Evolutionary conservation across 30 jellyfish, hydroid and myxozoan species (phyloP).

Genomic region (Mastigias papua): DNA sequence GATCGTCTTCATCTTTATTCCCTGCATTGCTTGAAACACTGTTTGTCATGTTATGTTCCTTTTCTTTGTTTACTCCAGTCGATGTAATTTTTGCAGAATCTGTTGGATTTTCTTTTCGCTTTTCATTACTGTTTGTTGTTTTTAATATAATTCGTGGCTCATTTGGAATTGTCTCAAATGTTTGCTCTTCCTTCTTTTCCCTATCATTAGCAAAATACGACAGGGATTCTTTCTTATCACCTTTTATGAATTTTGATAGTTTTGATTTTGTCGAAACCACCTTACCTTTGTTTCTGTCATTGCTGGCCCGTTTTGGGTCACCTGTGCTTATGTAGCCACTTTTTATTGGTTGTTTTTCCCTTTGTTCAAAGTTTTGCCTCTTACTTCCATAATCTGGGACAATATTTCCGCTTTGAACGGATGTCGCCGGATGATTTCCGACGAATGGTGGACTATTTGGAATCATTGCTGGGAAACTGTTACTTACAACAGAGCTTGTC

Average conservation of each 20-base stretch:
- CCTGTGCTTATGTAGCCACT: conserved; percentile 37
- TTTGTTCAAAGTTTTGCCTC: conserved; percentile 18
- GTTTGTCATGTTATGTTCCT: conserved; percentile 39
- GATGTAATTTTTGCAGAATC: conserved; percentile 19
- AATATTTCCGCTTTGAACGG: conserved; percentile 5
- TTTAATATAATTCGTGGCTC: conserved; percentile 31
- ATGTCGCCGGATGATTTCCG: conserved; percentile 46
- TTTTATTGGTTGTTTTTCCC: background rate
- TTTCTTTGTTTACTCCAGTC: conserved; percentile 27
- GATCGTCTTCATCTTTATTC: conserved; percentile 5
- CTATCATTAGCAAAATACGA: conserved; percentile 6
- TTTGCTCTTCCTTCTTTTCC: conserved; percentile 8
- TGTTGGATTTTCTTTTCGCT: background rate
- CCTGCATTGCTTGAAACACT: conserved; percentile 47
- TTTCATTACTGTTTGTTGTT: conserved; percentile 27
- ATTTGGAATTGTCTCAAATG: conserved; percentile 59
- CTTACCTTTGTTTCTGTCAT: background rate
- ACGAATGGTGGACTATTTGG: conserved; percentile 66
- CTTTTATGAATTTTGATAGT: conserved; percentile 30
- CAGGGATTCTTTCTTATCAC: conserved; percentile 21
- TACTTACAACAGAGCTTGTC: conserved; percentile 22
- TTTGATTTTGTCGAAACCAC: conserved; percentile 26
- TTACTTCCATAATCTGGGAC: conserved; percentile 47
- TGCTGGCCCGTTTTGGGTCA: conserved; percentile 38
- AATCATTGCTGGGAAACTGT: conserved; percentile 20